Percentiles rank a stretch among this genome's conserved stretches.
These are phyloP conservation scores for Phyto melanocephala DNA, from an alignment of 2,888 invertebrate species.

Conservation along the genomic window DNA sequence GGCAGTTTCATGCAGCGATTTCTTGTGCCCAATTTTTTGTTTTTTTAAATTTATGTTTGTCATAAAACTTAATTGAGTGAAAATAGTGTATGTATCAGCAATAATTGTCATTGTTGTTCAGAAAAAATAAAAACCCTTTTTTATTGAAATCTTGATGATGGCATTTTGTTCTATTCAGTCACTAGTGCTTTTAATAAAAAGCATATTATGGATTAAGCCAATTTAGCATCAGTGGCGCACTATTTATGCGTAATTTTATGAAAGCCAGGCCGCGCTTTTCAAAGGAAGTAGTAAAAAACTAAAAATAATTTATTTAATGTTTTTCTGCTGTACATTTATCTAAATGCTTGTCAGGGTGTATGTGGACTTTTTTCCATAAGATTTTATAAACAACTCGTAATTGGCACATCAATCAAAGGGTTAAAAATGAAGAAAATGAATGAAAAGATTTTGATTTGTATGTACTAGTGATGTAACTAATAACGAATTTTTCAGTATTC, in stretches of 20 bases:
- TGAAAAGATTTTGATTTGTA: too few relatives aligned
- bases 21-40: conserved; percentile 34
- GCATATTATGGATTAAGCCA: conserved; percentile 42
- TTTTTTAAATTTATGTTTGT: conserved; percentile 60
- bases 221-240: background rate
- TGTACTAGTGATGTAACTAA: too few relatives aligned
- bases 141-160: conserved; percentile 2
- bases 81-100: conserved; percentile 61
- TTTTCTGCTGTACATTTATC: too few relatives aligned
- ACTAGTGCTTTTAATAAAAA: background rate
- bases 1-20: conserved; percentile 36
- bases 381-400: background rate
- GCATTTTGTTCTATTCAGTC: background rate
- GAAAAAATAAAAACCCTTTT: conserved; percentile 52
- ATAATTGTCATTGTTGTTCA: conserved; percentile 62
- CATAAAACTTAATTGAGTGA: conserved; percentile 65
- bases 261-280: conserved; percentile 30
- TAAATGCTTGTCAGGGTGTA: background rate
- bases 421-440: conserved; percentile 5
- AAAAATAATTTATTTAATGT: conserved; percentile 50
- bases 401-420: conserved; percentile 13
- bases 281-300: background rate
- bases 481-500: too few relatives aligned
- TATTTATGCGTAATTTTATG: background rate
- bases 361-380: too few relatives aligned